Evolutionary conservation across 2,797 vertebrate genomes (phyloP), one percentile per base, ranked within the genome.

Genomic region (Kryptopterus vitreolus): DNA sequence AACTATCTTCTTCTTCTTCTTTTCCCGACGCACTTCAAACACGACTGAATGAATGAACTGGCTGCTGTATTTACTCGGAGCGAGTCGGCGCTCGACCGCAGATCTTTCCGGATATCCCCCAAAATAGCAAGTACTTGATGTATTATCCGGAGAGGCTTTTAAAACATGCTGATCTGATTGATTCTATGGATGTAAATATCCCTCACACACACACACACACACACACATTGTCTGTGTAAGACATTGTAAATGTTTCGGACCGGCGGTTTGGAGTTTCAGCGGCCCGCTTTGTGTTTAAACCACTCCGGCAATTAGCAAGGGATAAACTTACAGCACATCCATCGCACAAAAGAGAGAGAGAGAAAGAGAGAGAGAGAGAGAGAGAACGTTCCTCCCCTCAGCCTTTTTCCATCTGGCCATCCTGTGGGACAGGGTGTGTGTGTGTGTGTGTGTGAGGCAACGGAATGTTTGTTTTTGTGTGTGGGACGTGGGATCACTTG

Each of bases 381-480:
- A 63, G 78, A 76, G 68, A 65, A 61, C 46, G 81, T 85, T 84
- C 85, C 85, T 85, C 83, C 83, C 85, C 85, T 85, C 83, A 29
- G 87, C 87, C 87, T 86, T 90, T n/a, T 86, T 91, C 92, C 92
- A 93, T 94, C 92, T 93, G 92, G 91, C 89, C 87, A 86, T 90
- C 91, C 89, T 83, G 12, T 82, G 91, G 88, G 91, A 90, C 84
- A 70, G 83, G 81, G 85, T 88, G 86, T 81, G 20, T 85, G 79
- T 84, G 38, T 22, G 50, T 35, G 48, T 52, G 29, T 55, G 70
- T 52, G 68, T 71, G 43, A 46, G 38, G 26, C 20, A n/a, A n/a
- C 12, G 63, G 38, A 68, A 68, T 33, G 81, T 85, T 53, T 53
- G 29, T 63, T 59, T 62, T 33, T 46, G 9, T 35, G 78, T 55